Conservation (phyloP, 1,140 invertebrate species). For the Leptinotarsa undecemlineata region DNA sequence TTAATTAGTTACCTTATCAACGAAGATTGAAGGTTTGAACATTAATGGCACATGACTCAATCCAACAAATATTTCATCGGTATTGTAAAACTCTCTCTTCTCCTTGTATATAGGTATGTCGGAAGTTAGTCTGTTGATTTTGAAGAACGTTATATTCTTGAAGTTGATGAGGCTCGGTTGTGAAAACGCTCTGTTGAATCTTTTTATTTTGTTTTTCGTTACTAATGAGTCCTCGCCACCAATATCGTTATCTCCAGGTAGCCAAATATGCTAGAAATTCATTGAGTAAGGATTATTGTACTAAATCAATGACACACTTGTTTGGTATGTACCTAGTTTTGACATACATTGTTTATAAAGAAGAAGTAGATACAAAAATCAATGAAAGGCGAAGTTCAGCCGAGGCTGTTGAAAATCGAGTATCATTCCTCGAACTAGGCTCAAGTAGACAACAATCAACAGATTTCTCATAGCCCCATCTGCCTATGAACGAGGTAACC, state of each 20-base stretch:
- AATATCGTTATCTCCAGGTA: slow-evolving; percentile 95
- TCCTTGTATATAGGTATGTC: slow-evolving; percentile 57
- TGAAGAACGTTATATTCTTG: slow-evolving; percentile 64
- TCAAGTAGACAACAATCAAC: too few species aligned
- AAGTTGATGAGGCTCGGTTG: slow-evolving; percentile 67
- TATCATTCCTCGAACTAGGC: too few species aligned
- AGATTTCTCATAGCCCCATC: too few species aligned
- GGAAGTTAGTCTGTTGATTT: slow-evolving; percentile 72
- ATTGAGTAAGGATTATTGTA: too few species aligned
- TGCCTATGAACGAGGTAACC: too few species aligned
- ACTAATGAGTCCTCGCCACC: slow-evolving; percentile 85
- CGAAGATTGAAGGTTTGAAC: slow-evolving; percentile 64
- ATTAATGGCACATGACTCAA: slow-evolving; percentile 73
- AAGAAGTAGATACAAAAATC: too few species aligned
- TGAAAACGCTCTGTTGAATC: slow-evolving; percentile 78
- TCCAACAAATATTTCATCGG: slow-evolving; percentile 66
- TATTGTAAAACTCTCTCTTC: slow-evolving; percentile 64
- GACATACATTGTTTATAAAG: too few species aligned
- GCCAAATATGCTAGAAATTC: slow-evolving; percentile 71
- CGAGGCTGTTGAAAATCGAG: too few species aligned
- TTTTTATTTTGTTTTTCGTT: slow-evolving; percentile 69
- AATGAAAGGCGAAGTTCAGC: too few species aligned
- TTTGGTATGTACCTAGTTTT: too few species aligned
- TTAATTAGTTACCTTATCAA: slow-evolving; percentile 60
- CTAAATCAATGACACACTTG: too few species aligned